Base-by-base conservation (phyloP, 2,888 invertebrate species). In the Amphiduros pacificus region DNA sequence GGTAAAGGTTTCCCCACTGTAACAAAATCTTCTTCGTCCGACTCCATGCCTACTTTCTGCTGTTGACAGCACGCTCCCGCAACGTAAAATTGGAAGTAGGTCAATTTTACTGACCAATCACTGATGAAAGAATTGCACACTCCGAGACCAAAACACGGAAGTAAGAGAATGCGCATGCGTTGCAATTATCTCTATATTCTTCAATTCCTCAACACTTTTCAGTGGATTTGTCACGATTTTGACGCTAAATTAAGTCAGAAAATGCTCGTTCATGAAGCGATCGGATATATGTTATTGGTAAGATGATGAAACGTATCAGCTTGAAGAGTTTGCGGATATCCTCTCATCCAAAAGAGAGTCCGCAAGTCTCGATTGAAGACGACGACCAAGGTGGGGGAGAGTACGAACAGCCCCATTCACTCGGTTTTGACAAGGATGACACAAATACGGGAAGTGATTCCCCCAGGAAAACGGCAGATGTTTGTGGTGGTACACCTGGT, bases 1-100 rank as follows among this genome's bases (percentile, higher is more conserved):
- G 92, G 90, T 48, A 95, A 83, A 0, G 92, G 88, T 49, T 89
- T 92, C 27, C 95, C 94, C 79, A 89, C 91, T n/a, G 86, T 84
- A 78, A 84, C 88, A 83, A 89, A 88, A 63, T 71, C 70, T 55
- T 74, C 74, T 52, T 77, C 74, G 55, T 74, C 74, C n/a, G n/a
- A n/a, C n/a, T n/a, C n/a, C n/a, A n/a, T n/a, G n/a, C n/a, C n/a
- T n/a, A n/a, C n/a, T n/a, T n/a, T n/a, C n/a, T n/a, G n/a, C n/a
- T n/a, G n/a, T n/a, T n/a, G n/a, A n/a, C n/a, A n/a, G n/a, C n/a
- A n/a, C n/a, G n/a, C n/a, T n/a, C n/a, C n/a, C n/a, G n/a, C n/a
- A n/a, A n/a, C n/a, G n/a, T n/a, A n/a, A n/a, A n/a, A n/a, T n/a
- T n/a, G n/a, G n/a, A n/a, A n/a, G n/a, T n/a, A n/a, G n/a, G n/a